phyloP scores from a whole-genome alignment of 2,113 vertebrate genomes.

The Caranx ignobilis region DNA sequence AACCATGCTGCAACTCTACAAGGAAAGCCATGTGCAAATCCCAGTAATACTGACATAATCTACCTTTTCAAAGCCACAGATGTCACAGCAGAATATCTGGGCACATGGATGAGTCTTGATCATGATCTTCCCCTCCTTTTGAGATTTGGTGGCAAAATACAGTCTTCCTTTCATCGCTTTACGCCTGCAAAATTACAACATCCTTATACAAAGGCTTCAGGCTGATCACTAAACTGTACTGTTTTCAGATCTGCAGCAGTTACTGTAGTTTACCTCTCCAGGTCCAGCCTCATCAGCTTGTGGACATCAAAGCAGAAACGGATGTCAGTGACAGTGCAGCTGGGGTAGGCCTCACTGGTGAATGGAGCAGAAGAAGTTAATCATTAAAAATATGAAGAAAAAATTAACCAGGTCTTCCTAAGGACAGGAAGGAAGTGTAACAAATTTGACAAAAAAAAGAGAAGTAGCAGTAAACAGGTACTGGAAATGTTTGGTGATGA shows the following conservation, averaged over 20 bases:
- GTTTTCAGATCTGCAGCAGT: background rate
- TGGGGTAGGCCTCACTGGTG: slow-evolving; percentile 94
- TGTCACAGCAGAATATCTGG: slow-evolving; percentile 91
- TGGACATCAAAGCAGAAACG: slow-evolving; percentile 94
- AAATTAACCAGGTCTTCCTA: background rate
- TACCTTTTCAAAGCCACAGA: slow-evolving; percentile 95
- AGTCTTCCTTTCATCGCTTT: slow-evolving; percentile 96
- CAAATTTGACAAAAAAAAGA: slow-evolving; percentile 16
- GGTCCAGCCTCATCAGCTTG: slow-evolving; percentile 92
- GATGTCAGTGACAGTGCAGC: slow-evolving; percentile 92
- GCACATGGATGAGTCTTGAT: slow-evolving; percentile 94
- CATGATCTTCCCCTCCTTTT: slow-evolving; percentile 93
- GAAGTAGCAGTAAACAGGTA: slow-evolving; percentile 72
- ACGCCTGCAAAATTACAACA: slow-evolving; percentile 83
- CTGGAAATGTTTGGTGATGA: slow-evolving; percentile 97
- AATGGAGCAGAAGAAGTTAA: slow-evolving; percentile 31
- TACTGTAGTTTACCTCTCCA: slow-evolving; percentile 86
- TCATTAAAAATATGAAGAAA: background rate
- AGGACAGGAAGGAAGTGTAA: background rate
- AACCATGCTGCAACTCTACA: background rate
- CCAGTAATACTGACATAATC: background rate
- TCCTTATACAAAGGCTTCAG: slow-evolving; percentile 21
- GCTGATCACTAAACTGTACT: background rate
- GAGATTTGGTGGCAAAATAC: slow-evolving; percentile 92
- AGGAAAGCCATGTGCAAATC: background rate